Percentiles rank a stretch among this genome's conserved stretches.
These are phyloP conservation scores for Drosophila mayaguana DNA, from an alignment of 2,888 invertebrate species.

Conservation along the genomic window DNA sequence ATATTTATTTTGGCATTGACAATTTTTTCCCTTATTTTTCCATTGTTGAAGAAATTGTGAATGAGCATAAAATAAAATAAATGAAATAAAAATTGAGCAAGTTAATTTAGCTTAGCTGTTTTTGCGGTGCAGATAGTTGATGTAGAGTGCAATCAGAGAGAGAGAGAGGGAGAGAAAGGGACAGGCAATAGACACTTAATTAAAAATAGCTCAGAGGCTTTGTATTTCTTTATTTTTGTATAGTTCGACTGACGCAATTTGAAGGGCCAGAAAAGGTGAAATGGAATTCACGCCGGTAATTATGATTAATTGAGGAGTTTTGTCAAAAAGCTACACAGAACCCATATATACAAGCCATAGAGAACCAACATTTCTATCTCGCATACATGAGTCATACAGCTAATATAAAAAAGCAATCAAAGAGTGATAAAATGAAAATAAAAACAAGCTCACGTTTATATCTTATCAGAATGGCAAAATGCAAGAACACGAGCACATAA, in stretches of 20 bases:
- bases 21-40: constrained; percentile 41
- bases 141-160: constrained; percentile 17
- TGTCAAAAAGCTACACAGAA: constrained; percentile 1
- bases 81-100: constrained; percentile 49
- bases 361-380: background rate
- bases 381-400: constrained; percentile 43
- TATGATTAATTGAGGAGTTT: constrained; percentile 59
- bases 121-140: constrained; percentile 10
- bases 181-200: constrained; percentile 43
- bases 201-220: constrained; percentile 44
- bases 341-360: background rate
- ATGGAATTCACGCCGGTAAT: constrained; percentile 43
- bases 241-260: constrained; percentile 39
- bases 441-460: constrained; percentile 32
- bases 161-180: background rate
- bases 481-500: constrained; percentile 48
- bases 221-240: constrained; percentile 17
- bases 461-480: constrained; percentile 61
- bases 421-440: constrained; percentile 2
- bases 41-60: constrained; percentile 69
- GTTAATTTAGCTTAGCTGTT: constrained; percentile 28
- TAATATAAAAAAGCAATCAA: constrained; percentile 11
- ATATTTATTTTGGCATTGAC: constrained; percentile 71
- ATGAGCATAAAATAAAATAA: constrained; percentile 29
- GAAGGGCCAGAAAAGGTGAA: constrained; percentile 33